Evolutionary conservation across 2,113 vertebrate species (phyloP), one percentile per base, ranked within the genome.

Genomic region (Oncorhynchus tshawytscha): DNA sequence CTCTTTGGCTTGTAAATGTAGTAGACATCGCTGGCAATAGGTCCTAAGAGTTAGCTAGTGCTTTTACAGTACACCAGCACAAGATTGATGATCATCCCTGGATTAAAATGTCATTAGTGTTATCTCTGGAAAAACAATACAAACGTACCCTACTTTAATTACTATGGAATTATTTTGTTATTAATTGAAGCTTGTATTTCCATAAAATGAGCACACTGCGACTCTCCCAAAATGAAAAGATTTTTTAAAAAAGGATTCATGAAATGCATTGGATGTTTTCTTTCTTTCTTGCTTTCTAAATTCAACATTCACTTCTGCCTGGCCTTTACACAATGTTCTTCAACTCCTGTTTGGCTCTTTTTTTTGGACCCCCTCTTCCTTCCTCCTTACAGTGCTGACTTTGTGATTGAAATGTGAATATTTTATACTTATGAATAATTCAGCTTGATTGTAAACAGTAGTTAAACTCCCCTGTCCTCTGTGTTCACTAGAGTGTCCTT

Each of bases 1-100:
- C 51, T 54, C 3, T 15, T 18, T 18, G 51, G 15, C 5, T 54
- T 18, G 51, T 15, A 54, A 54, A 54, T 54, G 51, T 54, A 54
- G 51, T 4, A 24, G 20, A 12, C 60, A 45, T 45, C 16, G 22
- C 60, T 22, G 24, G 24, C 20, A 22, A 64, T 11, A 45, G 39
- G 9, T 11, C 12, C 39, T 11, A 45, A 11, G 39, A 45, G 39
- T 12, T 45, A 45, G 39, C 39, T 3, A 11, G 39, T 45, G 39
- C 9, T 45, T 45, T 45, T 45, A 45, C 39, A 45, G 39, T 45
- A 45, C 39, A 2, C 39, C 1, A 11, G 60, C 1, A n/a, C 20
- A 39, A 51, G 76, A 84, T 82, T 80, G 74, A 82, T 78, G 80
- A 80, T 88, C 86, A 84, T 84, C 75, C 79, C 22, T 70, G 71